Percentiles rank a stretch among this genome's conserved stretches.
These are phyloP conservation scores for Philonicus albiceps DNA, from an alignment of 2,888 invertebrate genomes.

Conservation along the genomic window DNA sequence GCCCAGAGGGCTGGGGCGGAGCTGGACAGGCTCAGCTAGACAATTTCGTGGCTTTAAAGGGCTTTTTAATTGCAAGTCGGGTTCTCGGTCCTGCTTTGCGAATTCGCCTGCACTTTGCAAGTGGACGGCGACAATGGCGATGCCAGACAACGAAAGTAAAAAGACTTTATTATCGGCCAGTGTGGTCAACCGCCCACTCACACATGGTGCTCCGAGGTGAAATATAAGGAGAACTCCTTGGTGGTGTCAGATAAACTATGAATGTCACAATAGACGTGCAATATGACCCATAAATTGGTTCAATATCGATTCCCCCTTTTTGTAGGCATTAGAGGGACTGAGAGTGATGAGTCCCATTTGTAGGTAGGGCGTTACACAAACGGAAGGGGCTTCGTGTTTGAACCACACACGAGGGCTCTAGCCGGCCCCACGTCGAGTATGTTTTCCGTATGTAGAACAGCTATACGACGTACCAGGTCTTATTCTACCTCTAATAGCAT, in stretches of 20 bases:
- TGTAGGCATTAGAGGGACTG: neutral
- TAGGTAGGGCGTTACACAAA: conserved; percentile 9
- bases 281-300: conserved; percentile 32
- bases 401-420: neutral
- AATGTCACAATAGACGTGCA: conserved; percentile 37
- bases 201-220: neutral
- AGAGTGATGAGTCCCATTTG: neutral
- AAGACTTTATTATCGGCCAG: neutral
- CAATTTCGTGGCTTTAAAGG: conserved; percentile 24
- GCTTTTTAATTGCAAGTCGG: conserved; percentile 27
- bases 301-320: conserved; percentile 25
- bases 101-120: neutral
- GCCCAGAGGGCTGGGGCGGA: neutral
- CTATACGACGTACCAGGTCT: neutral
- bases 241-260: conserved; percentile 35
- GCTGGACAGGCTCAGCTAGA: neutral
- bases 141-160: neutral
- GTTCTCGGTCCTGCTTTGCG: neutral
- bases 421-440: neutral
- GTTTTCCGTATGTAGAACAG: neutral
- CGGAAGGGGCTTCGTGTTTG: neutral
- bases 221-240: conserved; percentile 26
- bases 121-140: neutral
- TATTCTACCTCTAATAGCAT: conserved; percentile 20
- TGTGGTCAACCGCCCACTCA: conserved; percentile 23